Evolutionary conservation across 2,888 invertebrate species (phyloP), one percentile per base, ranked within the genome.

Genomic region (Lasius fuliginosus): DNA sequence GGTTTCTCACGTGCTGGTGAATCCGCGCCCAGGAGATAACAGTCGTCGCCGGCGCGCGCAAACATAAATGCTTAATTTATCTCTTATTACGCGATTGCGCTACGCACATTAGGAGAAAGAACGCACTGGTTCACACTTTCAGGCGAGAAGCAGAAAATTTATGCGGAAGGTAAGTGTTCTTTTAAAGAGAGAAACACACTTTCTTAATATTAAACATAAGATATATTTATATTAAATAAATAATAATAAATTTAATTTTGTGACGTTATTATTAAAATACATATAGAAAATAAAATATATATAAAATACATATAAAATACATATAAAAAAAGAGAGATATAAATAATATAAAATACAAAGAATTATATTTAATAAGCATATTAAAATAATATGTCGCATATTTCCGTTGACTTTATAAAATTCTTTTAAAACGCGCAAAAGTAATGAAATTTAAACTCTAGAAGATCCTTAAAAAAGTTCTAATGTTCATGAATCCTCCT

Each of bases 11-110:
- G 40, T 77, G 56, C n/a, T 12, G 65, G 15, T 12, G 65, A 40
- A 65, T 49, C 49, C 23, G 23, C 23, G 23, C 23, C 23, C 76
- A 23, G n/a, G 40, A 77, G 76, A 77, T 67, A 77, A 56, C 65
- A 53, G 9, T 27, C 27, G 65, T 40, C 18, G 65, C 15, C 9
- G 62, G 0, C 12, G 53, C 23, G 53, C 53, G 40, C 76, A 42
- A n/a, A 49, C 64, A 81, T 85, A 81, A 86, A 86, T 11, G 69
- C 33, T 69, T 86, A 65, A 75, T 86, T 85, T 85, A 86, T 81
- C 62, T 67, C 69, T 86, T 85, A 86, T 81, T 86, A 79, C 73
- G 60, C 58, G 85, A 84, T 56, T 73, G 68, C 49, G 40, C 53
- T 42, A 42, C 65, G 40, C 42, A 65, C 40, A 65, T 15, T 12